Evolutionary conservation across 2,888 invertebrate genomes (phyloP), one percentile per base, ranked within the genome.

Genomic region (Nomada fucata): DNA sequence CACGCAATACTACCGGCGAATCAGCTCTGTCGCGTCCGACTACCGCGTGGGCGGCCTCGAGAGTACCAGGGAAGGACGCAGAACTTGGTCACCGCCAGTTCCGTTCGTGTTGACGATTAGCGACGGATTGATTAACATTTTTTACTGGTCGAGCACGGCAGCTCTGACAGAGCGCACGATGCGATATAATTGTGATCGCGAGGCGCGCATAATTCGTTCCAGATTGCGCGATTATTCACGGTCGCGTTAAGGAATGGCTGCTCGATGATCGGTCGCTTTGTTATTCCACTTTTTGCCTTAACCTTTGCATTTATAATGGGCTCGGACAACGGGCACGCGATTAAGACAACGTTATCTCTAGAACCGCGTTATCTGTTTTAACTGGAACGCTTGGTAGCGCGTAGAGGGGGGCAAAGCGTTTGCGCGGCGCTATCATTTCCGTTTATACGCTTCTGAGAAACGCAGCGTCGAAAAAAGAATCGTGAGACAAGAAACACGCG

Each of bases 261-360:
- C 23, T 23, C 10, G 18, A n/a, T 11, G 20, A 36, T 20, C n/a
- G 9, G 11, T 20, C 7, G 47, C 15, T 18, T 71, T 36, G 60
- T 60, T 60, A 18, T 50, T 71, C 50, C 20, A 18, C 36, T 57
- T 57, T 55, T 55, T 20, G n/a, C 29, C 36, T 26, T 13, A 9
- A 64, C 44, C 44, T 57, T 47, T 65, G 11, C 11, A 42, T 15
- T 64, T 57, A 44, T 18, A 59, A 57, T 10, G 57, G 7, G n/a
- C 9, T 23, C 23, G 18, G 68, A 57, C 42, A 89, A 18, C 7
- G 88, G 50, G 20, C 3, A 11, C 29, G 36, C 42, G 36, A 23
- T 42, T 53, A 9, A 2, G 36, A 20, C 18, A 70, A 60, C 1
- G 23, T 61, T 71, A 65, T 57, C 57, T 20, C 2, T 3, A 9